phyloP scores from a whole-genome alignment of 2,888 invertebrate species.

The Anthophora plumipes region DNA sequence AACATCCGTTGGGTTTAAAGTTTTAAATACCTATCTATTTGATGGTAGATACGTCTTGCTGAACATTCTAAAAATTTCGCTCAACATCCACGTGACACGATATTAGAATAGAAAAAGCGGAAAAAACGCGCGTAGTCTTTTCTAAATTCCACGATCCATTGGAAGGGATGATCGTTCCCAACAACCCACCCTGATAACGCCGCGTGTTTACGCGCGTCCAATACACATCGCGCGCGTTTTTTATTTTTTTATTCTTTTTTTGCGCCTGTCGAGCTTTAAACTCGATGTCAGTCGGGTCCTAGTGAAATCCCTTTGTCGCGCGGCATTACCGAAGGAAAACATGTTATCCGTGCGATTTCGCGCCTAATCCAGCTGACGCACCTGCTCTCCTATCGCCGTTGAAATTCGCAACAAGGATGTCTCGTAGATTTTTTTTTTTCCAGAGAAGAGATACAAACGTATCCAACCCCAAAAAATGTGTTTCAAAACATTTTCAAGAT shows the following conservation, averaged over 20 bases:
- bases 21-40: too few relatives aligned
- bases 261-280: constrained; percentile 42
- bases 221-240: constrained; percentile 21
- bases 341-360: constrained; percentile 61
- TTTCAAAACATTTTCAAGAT: neutral
- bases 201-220: constrained; percentile 47
- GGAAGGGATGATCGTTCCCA: constrained; percentile 25
- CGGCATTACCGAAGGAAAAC: constrained; percentile 62
- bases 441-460: too few relatives aligned
- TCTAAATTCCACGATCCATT: constrained; percentile 29
- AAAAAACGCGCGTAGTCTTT: neutral
- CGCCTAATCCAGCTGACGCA: constrained; percentile 59
- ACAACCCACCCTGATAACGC: neutral
- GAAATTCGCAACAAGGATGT: constrained; percentile 20
- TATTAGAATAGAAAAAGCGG: neutral
- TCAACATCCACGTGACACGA: neutral
- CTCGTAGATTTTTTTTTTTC: constrained; percentile 6
- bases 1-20: too few relatives aligned
- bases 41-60: too few relatives aligned
- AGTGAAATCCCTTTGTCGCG: constrained; percentile 59
- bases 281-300: constrained; percentile 50
- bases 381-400: constrained; percentile 42
- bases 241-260: neutral
- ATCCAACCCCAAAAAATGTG: neutral
- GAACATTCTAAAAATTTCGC: too few relatives aligned